Base-by-base conservation (phyloP, 1,140 invertebrate species). In the Dufourea novaeangliae region DNA sequence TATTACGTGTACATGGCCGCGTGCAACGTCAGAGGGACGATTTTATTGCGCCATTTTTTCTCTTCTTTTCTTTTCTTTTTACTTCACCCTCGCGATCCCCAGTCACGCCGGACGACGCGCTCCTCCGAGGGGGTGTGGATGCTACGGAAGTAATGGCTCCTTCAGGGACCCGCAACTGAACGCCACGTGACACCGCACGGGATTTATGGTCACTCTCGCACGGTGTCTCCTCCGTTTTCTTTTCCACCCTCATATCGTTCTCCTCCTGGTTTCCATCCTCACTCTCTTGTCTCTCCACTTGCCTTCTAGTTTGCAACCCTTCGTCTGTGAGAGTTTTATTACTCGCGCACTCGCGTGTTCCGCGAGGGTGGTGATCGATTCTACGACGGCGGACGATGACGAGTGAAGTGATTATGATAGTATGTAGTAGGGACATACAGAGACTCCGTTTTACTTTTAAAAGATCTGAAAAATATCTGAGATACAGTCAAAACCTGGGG, bases 61-160 rank as follows among this genome's bases (percentile, higher is more conserved):
- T n/a, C n/a, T n/a, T n/a, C n/a, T n/a, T n/a, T n/a, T n/a, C n/a
- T n/a, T n/a, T n/a, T n/a, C n/a, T n/a, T n/a, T n/a, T n/a, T n/a
- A n/a, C n/a, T n/a, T n/a, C n/a, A n/a, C n/a, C n/a, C n/a, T n/a
- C n/a, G n/a, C n/a, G n/a, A n/a, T n/a, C n/a, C n/a, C n/a, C n/a
- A n/a, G n/a, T n/a, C n/a, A n/a, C n/a, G n/a, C n/a, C n/a, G n/a
- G n/a, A n/a, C n/a, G n/a, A n/a, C n/a, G n/a, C 54, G 54, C 54
- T 75, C 73, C 68, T 84, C 68, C 52, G 82, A n/a, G n/a, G n/a
- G n/a, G n/a, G n/a, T n/a, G n/a, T n/a, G 82, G 82, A 78, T 84
- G 64, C 52, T 80, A 84, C 83, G 68, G 78, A 85, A 84, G 82
- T 85, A 85, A 85, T 85, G 82, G 82, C 75, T 84, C 73, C 83